phyloP scores from a whole-genome alignment of 2,113 vertebrate genomes.

The Aldabrachelys gigantea region DNA sequence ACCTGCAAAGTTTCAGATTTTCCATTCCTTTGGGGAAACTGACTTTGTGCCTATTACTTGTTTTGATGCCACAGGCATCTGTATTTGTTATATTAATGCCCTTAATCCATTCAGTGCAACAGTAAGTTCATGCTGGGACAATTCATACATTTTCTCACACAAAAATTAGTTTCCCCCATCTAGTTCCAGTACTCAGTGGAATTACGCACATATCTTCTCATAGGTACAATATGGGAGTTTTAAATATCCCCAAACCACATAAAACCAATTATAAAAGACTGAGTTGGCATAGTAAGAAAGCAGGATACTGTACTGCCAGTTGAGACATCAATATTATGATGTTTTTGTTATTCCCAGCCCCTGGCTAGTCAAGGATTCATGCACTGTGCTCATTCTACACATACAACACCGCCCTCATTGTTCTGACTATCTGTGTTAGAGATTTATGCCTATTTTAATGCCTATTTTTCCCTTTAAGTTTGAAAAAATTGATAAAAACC shows the following conservation, averaged over 20 bases:
- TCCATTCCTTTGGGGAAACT: background rate
- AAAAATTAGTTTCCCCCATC: background rate
- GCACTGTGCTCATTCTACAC: background rate
- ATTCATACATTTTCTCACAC: background rate
- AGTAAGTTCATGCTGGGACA: background rate
- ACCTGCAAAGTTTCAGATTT: too few species aligned
- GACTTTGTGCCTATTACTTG: background rate
- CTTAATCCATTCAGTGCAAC: background rate
- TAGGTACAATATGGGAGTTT: background rate
- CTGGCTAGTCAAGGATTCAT: background rate
- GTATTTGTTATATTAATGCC: background rate
- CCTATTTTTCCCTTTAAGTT: background rate
- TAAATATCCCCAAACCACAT: background rate
- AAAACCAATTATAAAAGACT: background rate
- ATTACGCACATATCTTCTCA: background rate
- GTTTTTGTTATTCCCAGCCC: background rate
- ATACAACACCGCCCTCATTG: background rate
- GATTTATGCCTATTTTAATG: background rate
- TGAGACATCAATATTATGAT: background rate
- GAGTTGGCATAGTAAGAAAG: background rate
- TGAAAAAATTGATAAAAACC: background rate
- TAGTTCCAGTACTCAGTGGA: background rate
- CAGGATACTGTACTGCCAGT: background rate
- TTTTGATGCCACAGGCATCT: background rate
- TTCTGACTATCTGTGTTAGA: background rate